Conservation (phyloP, 2,113 vertebrate genomes). For the Phocoena phocoena region DNA sequence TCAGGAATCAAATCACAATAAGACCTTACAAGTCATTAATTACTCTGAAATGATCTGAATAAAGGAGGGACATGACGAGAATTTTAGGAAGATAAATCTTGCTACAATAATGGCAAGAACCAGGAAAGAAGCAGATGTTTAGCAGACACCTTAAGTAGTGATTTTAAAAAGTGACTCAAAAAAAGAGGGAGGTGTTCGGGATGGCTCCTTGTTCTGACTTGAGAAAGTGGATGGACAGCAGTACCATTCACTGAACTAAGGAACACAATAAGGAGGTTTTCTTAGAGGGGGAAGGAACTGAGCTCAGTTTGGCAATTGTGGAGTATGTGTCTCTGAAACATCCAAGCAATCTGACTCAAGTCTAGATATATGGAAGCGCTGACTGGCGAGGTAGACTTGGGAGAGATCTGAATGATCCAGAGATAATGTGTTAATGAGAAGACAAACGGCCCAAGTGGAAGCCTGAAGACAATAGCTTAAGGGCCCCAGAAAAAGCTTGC, state of each 20-base stretch:
- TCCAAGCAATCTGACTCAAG: not conserved
- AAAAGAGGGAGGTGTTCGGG: not conserved
- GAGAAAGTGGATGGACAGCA: not conserved
- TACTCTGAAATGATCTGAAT: slow-evolving; percentile 26
- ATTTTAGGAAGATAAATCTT: not conserved
- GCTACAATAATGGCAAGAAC: not conserved
- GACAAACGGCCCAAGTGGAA: not conserved
- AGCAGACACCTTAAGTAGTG: not conserved
- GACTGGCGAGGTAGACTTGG: not conserved
- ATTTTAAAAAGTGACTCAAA: not conserved
- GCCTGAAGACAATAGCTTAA: not conserved
- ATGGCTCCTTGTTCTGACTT: not conserved
- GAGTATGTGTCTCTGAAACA: not conserved
- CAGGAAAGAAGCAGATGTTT: not conserved
- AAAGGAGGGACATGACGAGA: not conserved
- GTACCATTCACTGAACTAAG: not conserved
- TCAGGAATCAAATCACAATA: not conserved
- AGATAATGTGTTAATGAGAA: not conserved
- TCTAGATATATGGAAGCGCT: not conserved
- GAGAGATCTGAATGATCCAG: not conserved
- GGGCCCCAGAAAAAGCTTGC: not conserved
- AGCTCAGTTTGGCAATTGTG: not conserved
- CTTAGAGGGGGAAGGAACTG: not conserved
- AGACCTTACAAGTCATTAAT: not conserved
- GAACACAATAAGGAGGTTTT: not conserved